Base-by-base conservation (phyloP, 2,888 invertebrate genomes). In the Ctenicera cuprea region DNA sequence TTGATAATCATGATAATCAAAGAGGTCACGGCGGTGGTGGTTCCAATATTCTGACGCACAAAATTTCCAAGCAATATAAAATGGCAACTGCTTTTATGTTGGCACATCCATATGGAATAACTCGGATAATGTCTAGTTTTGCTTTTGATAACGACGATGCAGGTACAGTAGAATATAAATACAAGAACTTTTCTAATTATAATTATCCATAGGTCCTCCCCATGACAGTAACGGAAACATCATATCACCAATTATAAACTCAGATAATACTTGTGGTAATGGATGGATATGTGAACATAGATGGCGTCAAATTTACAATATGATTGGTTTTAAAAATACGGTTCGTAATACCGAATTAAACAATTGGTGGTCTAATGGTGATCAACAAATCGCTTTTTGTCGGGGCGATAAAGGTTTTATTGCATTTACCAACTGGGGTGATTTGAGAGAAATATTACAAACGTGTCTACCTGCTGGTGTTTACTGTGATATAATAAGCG, bases 201-300 rank as follows among this genome's bases (percentile, higher is more conserved):
- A 45, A 7, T 50, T 22, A 4, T 1, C 95, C 83, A 86, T 95
- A 79, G 94, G 94, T 12, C 94, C 95, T 0, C 95, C 95, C 0
- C 89, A 89, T 82, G 92, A 94, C 76, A 82, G 78, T 5, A 84
- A 88, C 12, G 91, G 90, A 4, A 90, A 92, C 71, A 90, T 93
- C n/a, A 85, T 91, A 12, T 91, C 92, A 0, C 92, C 94, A 0
- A 87, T 86, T 18, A 91, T 94, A 72, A 91, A 92, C 78, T 83
- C 89, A 4, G 93, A 94, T 74, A 87, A 88, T 0, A 87, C 89
- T 0, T 95, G 95, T 82, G 89, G 89, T 0, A 91, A 91, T 77
- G 95, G 94, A 1, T 95, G 94, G 94, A 86, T 95, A 0, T 95
- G 95, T 81, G 96, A 97, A 85, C 94, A 96, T 86, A 90, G 96